Conservation (phyloP, 2,888 invertebrate species). For the Tachina fera region DNA sequence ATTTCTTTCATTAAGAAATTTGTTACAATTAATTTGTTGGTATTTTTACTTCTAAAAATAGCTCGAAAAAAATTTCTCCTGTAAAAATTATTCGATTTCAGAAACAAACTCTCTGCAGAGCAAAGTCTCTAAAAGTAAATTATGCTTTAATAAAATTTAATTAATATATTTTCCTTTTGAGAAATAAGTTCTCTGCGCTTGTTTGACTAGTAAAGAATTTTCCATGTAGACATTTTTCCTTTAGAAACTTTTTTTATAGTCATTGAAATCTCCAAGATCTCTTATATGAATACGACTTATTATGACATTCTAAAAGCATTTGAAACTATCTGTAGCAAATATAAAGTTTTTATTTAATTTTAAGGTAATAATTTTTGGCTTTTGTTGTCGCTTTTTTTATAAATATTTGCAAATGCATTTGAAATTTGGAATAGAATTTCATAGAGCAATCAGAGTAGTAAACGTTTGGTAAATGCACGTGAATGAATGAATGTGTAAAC, state of each 20-base stretch:
- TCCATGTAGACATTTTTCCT: too few species aligned
- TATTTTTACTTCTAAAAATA: background rate
- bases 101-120: background rate
- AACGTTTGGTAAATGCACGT: slow-evolving; percentile 80
- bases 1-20: background rate
- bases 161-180: too few species aligned
- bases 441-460: slow-evolving; percentile 71
- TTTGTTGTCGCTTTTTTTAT: slow-evolving; percentile 12
- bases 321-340: background rate
- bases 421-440: slow-evolving; percentile 54
- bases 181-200: too few species aligned
- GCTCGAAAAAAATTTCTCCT: background rate
- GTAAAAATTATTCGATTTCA: background rate
- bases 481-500: slow-evolving; percentile 80
- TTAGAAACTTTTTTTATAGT: too few species aligned
- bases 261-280: too few species aligned
- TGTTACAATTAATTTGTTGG: background rate
- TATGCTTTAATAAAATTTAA: too few species aligned
- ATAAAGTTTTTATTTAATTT: slow-evolving; percentile 1
- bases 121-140: too few species aligned
- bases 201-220: too few species aligned
- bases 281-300: too few species aligned
- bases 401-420: slow-evolving; percentile 54
- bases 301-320: background rate
- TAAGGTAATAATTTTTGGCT: slow-evolving; percentile 2